Evolutionary conservation across 2,888 invertebrate genomes (phyloP).

Genomic region (Melanotus villosus): DNA sequence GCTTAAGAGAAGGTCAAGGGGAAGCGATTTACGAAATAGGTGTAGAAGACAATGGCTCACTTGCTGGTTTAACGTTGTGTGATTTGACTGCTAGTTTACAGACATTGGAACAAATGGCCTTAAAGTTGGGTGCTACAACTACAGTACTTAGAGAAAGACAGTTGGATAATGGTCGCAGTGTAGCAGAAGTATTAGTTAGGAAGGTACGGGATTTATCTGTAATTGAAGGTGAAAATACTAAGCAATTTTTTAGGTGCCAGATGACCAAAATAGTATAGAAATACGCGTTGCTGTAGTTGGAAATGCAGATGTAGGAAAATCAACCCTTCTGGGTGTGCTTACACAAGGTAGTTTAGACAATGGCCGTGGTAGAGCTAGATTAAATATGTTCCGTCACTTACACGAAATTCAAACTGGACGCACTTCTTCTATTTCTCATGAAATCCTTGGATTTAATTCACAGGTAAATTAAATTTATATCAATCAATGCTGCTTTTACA

Average conservation of each 20-base stretch:
- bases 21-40: constrained; percentile 99
- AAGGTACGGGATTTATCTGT: constrained; percentile 75
- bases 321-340: constrained; percentile 94
- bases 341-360: constrained; percentile 97
- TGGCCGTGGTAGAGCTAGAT: constrained; percentile 92
- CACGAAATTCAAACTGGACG: constrained; percentile 96
- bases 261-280: constrained; percentile 91
- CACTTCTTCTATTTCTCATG: constrained; percentile 96
- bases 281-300: constrained; percentile 94
- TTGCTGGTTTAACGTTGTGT: constrained; percentile 85
- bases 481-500: neutral
- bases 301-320: constrained; percentile 97
- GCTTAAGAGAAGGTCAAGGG: constrained; percentile 95
- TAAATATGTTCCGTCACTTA: constrained; percentile 95
- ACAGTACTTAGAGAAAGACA: constrained; percentile 80
- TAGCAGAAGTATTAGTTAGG: constrained; percentile 90
- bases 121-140: constrained; percentile 86
- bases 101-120: constrained; percentile 91
- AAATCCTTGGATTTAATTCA: constrained; percentile 95
- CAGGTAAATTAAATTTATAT: constrained; percentile 67
- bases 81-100: constrained; percentile 91
- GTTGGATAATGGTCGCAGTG: constrained; percentile 73
- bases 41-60: constrained; percentile 89
- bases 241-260: constrained; percentile 76
- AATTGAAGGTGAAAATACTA: neutral